Evolutionary conservation across 2,888 invertebrate species (phyloP).

Genomic region (Leptinotarsa haldemani): DNA sequence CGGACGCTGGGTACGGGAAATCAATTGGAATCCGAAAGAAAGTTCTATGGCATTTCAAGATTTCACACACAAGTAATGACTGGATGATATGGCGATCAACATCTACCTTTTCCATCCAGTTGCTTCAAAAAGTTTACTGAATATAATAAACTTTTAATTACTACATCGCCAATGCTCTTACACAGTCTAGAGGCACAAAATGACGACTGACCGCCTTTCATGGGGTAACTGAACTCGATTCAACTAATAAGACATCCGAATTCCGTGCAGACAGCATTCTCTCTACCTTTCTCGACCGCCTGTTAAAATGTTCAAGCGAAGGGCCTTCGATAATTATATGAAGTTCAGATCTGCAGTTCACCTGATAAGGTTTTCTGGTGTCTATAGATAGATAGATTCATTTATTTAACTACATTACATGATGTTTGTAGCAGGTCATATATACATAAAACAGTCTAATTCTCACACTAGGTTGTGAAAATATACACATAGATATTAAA

Average conservation of each 20-base stretch:
- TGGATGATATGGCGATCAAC: not conserved
- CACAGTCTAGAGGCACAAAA: conserved; percentile 14
- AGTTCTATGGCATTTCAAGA: conserved; percentile 10
- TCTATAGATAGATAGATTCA: too few species aligned
- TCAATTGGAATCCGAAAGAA: not conserved
- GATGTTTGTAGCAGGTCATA: too few species aligned
- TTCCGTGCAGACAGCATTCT: conserved; percentile 14
- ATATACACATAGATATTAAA: too few species aligned
- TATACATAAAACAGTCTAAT: too few species aligned
- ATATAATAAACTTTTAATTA: conserved; percentile 3
- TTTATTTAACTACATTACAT: too few species aligned
- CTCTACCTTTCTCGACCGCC: conserved; percentile 4
- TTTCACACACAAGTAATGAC: not conserved
- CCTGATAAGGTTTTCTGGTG: too few species aligned
- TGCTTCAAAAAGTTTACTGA: conserved; percentile 7
- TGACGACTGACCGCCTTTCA: conserved; percentile 23
- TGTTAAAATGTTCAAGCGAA: not conserved
- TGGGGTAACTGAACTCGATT: conserved; percentile 26
- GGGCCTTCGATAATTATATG: not conserved
- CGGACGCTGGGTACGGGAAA: not conserved
- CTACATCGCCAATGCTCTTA: not conserved
- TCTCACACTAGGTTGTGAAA: too few species aligned
- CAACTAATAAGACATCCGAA: conserved; percentile 20
- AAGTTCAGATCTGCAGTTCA: not conserved
- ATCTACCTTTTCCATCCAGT: not conserved